Percentiles rank a stretch among this genome's conserved stretches.
These are phyloP conservation scores for Crocodylus rhombifer DNA, from an alignment of 2,797 vertebrate genomes.

Conservation along the genomic window DNA sequence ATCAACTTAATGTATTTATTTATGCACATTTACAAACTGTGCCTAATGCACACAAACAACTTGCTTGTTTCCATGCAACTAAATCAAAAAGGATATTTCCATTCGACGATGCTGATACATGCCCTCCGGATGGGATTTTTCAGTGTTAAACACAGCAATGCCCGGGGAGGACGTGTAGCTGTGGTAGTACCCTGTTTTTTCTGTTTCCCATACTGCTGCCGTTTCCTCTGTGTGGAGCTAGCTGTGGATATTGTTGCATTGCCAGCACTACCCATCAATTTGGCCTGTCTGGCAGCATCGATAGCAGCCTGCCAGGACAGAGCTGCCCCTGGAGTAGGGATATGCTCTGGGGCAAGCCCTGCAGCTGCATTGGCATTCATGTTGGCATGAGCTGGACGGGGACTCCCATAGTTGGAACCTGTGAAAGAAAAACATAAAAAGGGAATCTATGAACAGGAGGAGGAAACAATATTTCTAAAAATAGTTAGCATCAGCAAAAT, in stretches of 20 bases:
- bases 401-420: slow-evolving; percentile 95
- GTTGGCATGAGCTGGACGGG: slow-evolving; percentile 89
- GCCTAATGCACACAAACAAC: neutral
- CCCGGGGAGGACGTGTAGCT: slow-evolving; percentile 93
- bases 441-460: neutral
- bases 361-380: slow-evolving; percentile 92
- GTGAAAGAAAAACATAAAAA: neutral
- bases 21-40: neutral
- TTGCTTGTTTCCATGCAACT: neutral
- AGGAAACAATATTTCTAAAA: accelerated
- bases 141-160: slow-evolving; percentile 96
- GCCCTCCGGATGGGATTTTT: slow-evolving; percentile 98
- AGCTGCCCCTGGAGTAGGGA: slow-evolving; percentile 92
- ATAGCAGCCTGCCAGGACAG: slow-evolving; percentile 99
- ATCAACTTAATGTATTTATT: neutral
- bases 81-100: slow-evolving; percentile 96
- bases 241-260: slow-evolving; percentile 94
- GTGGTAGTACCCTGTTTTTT: slow-evolving; percentile 94
- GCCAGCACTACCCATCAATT: slow-evolving; percentile 92
- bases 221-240: slow-evolving; percentile 95
- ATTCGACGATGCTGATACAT: slow-evolving; percentile 99
- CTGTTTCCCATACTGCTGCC: slow-evolving; percentile 96
- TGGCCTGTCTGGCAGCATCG: slow-evolving; percentile 95
- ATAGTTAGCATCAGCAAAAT: neutral
- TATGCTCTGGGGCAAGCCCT: slow-evolving; percentile 95